A percentile compares a stretch with the other conserved stretches of the same genome.
Conservation (phyloP, 2,113 vertebrate species). For the Ceyx margarethae region DNA sequence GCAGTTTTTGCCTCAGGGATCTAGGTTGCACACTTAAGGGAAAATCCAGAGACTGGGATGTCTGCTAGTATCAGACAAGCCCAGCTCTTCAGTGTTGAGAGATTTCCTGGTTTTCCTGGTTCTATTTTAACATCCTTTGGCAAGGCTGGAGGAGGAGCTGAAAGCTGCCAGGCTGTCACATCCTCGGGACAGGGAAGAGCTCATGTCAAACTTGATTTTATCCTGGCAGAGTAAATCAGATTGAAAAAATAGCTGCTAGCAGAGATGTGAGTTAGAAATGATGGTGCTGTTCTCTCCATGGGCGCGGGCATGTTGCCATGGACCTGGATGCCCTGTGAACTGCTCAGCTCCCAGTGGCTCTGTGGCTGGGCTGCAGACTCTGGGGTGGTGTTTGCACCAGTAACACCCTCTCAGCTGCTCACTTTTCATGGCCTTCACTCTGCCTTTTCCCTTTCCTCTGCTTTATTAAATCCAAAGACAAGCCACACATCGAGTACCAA, state of each 20-base stretch:
- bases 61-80: neutral
- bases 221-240: neutral
- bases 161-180: neutral
- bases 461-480: neutral
- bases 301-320: fast-evolving
- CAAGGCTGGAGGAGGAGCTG: neutral
- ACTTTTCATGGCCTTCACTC: neutral
- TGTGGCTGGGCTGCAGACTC: neutral
- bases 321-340: neutral
- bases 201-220: neutral
- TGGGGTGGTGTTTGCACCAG: neutral
- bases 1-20: neutral
- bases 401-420: neutral
- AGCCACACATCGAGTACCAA: neutral
- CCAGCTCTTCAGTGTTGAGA: neutral
- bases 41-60: neutral
- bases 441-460: neutral
- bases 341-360: fast-evolving
- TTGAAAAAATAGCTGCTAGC: neutral
- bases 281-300: neutral
- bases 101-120: neutral
- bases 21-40: neutral
- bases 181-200: neutral
- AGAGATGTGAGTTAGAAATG: neutral
- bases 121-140: neutral